These are phyloP conservation scores for Pachymerium ferrugineum DNA, from an alignment of 2,888 invertebrate species.

Conservation along the genomic window DNA sequence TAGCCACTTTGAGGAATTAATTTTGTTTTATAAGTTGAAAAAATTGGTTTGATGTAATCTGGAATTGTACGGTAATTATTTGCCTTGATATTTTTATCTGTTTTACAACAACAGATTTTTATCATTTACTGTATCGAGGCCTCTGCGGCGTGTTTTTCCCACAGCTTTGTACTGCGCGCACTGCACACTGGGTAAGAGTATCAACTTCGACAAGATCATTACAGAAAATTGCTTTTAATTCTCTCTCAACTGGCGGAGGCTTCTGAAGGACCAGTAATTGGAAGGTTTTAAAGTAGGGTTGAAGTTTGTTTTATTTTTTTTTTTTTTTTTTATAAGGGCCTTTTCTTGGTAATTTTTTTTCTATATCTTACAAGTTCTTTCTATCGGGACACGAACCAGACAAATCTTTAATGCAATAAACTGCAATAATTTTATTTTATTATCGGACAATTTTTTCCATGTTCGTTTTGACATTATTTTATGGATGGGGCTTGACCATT, in stretches of 20 bases:
- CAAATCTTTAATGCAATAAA: no score
- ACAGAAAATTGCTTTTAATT: constrained; percentile 27
- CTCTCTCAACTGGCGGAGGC: neutral
- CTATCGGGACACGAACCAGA: no score
- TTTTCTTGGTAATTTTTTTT: no score
- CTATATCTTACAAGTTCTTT: no score
- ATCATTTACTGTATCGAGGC: neutral
- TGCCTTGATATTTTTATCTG: neutral
- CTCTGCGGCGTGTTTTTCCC: constrained; percentile 7
- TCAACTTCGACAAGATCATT: constrained; percentile 27
- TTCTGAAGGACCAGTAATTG: constrained; percentile 17
- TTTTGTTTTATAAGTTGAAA: neutral
- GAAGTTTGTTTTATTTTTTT: neutral
- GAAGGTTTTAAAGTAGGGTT: constrained; percentile 18
- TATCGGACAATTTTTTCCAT: neutral
- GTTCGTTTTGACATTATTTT: neutral
- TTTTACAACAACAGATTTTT: neutral
- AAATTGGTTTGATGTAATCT: no score
- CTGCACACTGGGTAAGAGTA: constrained; percentile 17
- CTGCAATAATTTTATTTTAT: no score
- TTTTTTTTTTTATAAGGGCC: neutral
- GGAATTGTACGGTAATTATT: no score
- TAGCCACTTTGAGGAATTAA: neutral
- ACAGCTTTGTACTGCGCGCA: neutral
- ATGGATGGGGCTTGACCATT: neutral